Evolutionary conservation across 2,797 vertebrate species (phyloP), one percentile per base, ranked within the genome.

Genomic region (Ctenopoma kingsleyae): DNA sequence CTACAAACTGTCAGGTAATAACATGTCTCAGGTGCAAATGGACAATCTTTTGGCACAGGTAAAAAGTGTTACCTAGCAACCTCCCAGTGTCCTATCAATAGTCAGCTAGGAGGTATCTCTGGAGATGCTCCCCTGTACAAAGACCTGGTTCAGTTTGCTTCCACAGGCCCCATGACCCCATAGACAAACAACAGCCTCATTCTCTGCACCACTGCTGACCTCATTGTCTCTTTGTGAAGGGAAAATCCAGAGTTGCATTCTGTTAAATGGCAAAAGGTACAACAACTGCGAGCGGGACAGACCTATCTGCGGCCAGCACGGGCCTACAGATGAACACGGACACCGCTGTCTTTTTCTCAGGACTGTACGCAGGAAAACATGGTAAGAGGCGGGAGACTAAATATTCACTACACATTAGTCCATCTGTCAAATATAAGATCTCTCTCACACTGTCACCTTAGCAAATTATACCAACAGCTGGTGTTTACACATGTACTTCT

Each of bases 221-320:
- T 94, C 93, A 94, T 93, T 93, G 91, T 95, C 93, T 94, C 92
- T 94, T 95, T 95, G 93, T 95, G 87, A 91, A 88, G 90, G 85
- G 87, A 94, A 94, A 95, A 92, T 92, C 89, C 94, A 87, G 90
- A 92, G 93, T 94, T 94, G 93, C 93, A 94, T 94, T 95, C 91
- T 93, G 89, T 88, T 89, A 89, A 93, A 93, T 72, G 78, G 81
- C 84, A 90, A 93, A 92, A 73, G 77, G 81, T 84, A 61, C 65
- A 68, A 73, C 88, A 67, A 77, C 87, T 51, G 82, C 49, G 73
- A 84, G 82, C 61, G 19, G 80, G 80, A 77, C 82, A 68, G 80
- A 89, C 74, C 78, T 83, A 74, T 79, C 75, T 67, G 66, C 79
- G 85, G 83, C 61, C 56, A 50, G 56, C 75, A 17, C 80, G 78